phyloP scores from a whole-genome alignment of 1,140 invertebrate species.

The Theocolax elegans region DNA sequence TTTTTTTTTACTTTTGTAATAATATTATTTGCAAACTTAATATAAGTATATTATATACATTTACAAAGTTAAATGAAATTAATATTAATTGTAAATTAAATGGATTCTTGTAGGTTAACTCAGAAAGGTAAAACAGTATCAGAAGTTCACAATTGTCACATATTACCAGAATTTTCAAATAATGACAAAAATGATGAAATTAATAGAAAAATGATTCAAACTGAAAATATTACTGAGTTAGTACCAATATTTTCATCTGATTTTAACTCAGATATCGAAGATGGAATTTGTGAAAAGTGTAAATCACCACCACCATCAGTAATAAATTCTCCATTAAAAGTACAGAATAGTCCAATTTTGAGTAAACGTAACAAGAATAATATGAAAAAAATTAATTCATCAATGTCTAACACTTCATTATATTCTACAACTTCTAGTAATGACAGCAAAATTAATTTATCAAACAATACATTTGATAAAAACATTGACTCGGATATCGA shows the following conservation, averaged over 20 bases:
- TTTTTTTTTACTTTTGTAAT: background rate
- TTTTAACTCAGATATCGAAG: slow-evolving; percentile 32
- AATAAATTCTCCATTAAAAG: background rate
- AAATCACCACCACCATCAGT: slow-evolving; percentile 7
- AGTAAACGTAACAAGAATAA: slow-evolving; percentile 20
- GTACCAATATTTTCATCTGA: slow-evolving; percentile 27
- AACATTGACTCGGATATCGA: slow-evolving; percentile 3
- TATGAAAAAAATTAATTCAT: slow-evolving; percentile 36
- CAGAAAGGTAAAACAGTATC: too few species aligned
- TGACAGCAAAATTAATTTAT: slow-evolving; percentile 25
- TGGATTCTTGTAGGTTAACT: background rate
- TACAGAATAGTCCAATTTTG: slow-evolving; percentile 36
- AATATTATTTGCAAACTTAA: background rate
- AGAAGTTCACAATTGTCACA: background rate
- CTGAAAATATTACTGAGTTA: slow-evolving; percentile 27
- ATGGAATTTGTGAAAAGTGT: slow-evolving; percentile 2
- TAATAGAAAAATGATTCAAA: background rate
- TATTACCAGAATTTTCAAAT: background rate
- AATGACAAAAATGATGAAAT: too few species aligned
- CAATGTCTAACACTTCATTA: background rate
- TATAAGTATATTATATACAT: background rate
- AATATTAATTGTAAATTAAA: background rate
- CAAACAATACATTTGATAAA: background rate
- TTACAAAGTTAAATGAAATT: background rate
- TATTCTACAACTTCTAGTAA: slow-evolving; percentile 2